A percentile compares a stretch with the other conserved stretches of the same genome.
phyloP scores from a whole-genome alignment of 2,113 vertebrate genomes.

The Hoplias malabaricus region DNA sequence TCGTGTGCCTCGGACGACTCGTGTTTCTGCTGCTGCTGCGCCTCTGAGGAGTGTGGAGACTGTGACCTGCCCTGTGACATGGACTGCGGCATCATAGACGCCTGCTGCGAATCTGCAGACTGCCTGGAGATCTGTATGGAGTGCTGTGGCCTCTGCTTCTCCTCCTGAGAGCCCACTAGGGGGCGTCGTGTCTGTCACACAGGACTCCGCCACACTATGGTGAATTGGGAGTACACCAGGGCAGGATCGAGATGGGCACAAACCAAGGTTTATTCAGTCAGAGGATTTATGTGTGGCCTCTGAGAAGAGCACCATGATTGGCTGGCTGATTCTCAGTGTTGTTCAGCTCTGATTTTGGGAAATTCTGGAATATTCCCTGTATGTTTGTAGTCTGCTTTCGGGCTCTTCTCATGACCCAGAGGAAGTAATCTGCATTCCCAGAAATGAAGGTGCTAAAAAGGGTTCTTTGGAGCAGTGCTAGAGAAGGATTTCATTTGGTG shows the following conservation, averaged over 20 bases:
- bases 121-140: conserved; percentile 99
- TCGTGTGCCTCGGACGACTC: conserved; percentile 90
- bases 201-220: background rate
- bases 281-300: background rate
- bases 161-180: conserved; percentile 80
- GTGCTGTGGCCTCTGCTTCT: conserved; percentile 98
- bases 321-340: background rate
- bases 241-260: background rate
- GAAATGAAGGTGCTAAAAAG: background rate
- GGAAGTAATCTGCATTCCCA: background rate
- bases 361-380: background rate
- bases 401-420: background rate
- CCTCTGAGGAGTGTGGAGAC: conserved; percentile 89
- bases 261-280: background rate
- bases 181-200: conserved; percentile 4
- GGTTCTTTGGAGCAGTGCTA: background rate
- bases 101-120: conserved; percentile 98
- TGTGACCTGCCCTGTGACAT: conserved; percentile 97
- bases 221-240: background rate
- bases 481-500: background rate
- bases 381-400: background rate
- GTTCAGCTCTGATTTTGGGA: background rate
- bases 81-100: conserved; percentile 98
- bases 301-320: background rate
- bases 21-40: conserved; percentile 95